A percentile compares a stretch with the other conserved stretches of the same genome.
Evolutionary conservation across 2,888 invertebrate species (phyloP).

Genomic region (Plusia festucae): DNA sequence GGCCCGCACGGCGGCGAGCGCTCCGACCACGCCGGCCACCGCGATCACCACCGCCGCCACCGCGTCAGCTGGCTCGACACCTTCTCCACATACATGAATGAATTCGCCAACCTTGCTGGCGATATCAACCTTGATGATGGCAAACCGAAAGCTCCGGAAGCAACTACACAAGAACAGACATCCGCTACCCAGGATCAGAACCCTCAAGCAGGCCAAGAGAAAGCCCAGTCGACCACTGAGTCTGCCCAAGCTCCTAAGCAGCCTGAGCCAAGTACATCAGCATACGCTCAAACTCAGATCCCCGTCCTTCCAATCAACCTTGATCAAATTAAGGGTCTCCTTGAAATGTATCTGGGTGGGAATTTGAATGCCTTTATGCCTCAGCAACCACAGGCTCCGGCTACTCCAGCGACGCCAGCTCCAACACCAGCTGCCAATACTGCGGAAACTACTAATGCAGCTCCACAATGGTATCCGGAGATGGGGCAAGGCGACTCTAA

Average conservation of each 20-base stretch:
- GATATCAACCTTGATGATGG: slow-evolving; percentile 69
- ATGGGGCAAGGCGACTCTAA: slow-evolving; percentile 67
- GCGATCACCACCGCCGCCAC: slow-evolving; percentile 65
- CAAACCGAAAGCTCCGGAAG: slow-evolving; percentile 50
- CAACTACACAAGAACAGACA: slow-evolving; percentile 24
- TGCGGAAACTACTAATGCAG: slow-evolving; percentile 24
- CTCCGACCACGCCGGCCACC: slow-evolving; percentile 33
- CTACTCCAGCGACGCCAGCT: slow-evolving; percentile 30
- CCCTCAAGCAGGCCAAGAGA: slow-evolving; percentile 43
- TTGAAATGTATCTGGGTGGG: slow-evolving; percentile 20
- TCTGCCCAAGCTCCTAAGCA: slow-evolving; percentile 43
- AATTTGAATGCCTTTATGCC: slow-evolving; percentile 15
- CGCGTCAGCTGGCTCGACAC: slow-evolving; percentile 84
- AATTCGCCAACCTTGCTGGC: slow-evolving; percentile 87
- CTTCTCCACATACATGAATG: slow-evolving; percentile 85
- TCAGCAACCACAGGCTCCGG: slow-evolving; percentile 5
- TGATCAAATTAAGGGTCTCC: slow-evolving; percentile 13
- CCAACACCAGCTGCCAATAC: slow-evolving; percentile 25
- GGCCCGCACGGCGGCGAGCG: slow-evolving; percentile 42
- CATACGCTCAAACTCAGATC: slow-evolving; percentile 31
- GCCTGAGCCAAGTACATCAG: slow-evolving; percentile 39
- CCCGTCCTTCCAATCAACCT: slow-evolving; percentile 29
- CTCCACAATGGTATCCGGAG: slow-evolving; percentile 56
- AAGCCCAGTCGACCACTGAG: slow-evolving; percentile 40
- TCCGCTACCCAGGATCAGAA: slow-evolving; percentile 33